phyloP scores from a whole-genome alignment of 2,113 vertebrate genomes.

The Eulemur macaco region DNA sequence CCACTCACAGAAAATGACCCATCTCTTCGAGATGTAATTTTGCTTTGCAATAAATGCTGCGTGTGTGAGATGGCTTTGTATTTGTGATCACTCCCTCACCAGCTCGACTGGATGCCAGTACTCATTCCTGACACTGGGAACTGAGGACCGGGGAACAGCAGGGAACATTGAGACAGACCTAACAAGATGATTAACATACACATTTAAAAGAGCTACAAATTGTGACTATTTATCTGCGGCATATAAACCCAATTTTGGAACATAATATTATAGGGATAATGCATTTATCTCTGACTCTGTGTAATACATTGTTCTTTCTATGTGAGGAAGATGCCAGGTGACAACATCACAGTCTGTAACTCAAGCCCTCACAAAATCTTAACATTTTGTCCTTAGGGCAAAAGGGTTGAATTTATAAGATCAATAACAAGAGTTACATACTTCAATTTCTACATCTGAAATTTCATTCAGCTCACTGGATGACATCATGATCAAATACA shows the following conservation, averaged over 20 bases:
- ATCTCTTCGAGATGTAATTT: no score
- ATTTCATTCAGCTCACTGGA: neutral
- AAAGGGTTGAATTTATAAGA: neutral
- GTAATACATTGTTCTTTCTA: neutral
- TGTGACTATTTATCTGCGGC: neutral
- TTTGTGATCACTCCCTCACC: no score
- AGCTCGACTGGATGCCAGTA: no score
- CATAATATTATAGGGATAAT: neutral
- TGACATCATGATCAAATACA: neutral
- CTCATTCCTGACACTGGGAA: no score
- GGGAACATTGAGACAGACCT: no score
- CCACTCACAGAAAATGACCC: no score
- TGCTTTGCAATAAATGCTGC: no score
- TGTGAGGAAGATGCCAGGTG: neutral
- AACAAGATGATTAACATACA: neutral
- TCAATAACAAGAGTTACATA: neutral
- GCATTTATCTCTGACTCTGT: neutral
- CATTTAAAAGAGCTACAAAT: neutral
- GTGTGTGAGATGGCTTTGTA: no score
- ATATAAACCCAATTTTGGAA: neutral
- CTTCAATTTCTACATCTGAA: neutral
- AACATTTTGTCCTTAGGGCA: neutral
- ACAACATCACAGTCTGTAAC: neutral
- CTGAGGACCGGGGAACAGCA: no score
- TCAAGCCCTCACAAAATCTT: neutral